Evolutionary conservation across 2,113 vertebrate genomes (phyloP).

Genomic region (Alosa alosa): DNA sequence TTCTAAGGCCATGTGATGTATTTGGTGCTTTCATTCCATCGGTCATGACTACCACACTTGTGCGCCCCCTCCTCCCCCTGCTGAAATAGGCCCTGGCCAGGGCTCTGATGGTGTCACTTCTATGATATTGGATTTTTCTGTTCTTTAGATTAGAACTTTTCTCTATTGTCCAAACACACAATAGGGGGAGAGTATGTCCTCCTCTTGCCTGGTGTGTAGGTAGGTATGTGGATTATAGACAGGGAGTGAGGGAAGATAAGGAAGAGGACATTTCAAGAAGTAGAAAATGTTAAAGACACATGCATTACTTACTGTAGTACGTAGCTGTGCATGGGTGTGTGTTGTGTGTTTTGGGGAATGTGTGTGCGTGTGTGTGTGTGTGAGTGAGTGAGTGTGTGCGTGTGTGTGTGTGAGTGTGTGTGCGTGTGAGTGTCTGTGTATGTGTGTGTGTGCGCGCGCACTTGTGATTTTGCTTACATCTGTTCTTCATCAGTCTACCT

Average conservation of each 20-base stretch:
- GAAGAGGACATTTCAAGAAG: not conserved
- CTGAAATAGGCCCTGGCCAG: slow-evolving; percentile 60
- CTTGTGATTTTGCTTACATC: no score
- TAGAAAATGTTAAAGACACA: not conserved
- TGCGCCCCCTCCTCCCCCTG: slow-evolving; percentile 40
- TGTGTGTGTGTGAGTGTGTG: not conserved
- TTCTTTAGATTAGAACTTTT: slow-evolving; percentile 40
- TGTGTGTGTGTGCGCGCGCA: no score
- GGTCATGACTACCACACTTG: slow-evolving; percentile 47
- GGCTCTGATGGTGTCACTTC: slow-evolving; percentile 55
- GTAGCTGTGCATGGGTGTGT: not conserved
- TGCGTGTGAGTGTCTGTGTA: not conserved
- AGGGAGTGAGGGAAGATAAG: not conserved
- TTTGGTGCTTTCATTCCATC: slow-evolving; percentile 50
- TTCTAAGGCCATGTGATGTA: slow-evolving; percentile 55
- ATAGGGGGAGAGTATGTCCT: slow-evolving; percentile 17
- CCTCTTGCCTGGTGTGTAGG: slow-evolving; percentile 16
- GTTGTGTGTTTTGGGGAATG: not conserved
- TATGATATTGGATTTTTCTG: slow-evolving; percentile 65
- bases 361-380: not conserved
- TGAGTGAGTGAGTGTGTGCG: no score
- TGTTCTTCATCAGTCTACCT: no score
- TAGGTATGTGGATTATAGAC: slow-evolving; percentile 13
- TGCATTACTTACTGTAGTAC: no score
- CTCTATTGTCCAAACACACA: slow-evolving; percentile 30